These are phyloP conservation scores for Ornithoptera alexandrae DNA, from an alignment of 2,888 invertebrate species.

Conservation along the genomic window DNA sequence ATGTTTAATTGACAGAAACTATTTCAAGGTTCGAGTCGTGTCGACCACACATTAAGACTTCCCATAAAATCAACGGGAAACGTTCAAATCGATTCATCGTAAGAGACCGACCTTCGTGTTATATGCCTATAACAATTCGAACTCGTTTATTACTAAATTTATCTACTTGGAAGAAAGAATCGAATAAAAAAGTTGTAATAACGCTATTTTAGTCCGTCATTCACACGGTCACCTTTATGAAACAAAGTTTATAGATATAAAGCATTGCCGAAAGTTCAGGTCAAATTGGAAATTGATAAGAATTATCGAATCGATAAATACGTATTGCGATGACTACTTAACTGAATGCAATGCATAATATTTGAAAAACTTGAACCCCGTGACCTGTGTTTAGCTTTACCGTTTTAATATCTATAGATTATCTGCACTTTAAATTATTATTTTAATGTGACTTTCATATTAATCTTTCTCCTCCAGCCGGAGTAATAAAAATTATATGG, in stretches of 20 bases:
- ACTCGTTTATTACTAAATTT: constrained; percentile 57
- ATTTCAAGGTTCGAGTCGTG: constrained; percentile 53
- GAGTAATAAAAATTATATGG: too few species aligned
- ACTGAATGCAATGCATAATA: constrained; percentile 48
- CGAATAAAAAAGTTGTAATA: constrained; percentile 44
- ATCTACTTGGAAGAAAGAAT: constrained; percentile 53
- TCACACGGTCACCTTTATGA: constrained; percentile 35
- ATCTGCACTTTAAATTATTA: not conserved
- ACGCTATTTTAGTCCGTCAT: constrained; percentile 31
- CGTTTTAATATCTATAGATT: constrained; percentile 6
- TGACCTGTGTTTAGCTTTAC: constrained; percentile 42
- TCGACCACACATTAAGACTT: constrained; percentile 65
- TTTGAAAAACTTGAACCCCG: constrained; percentile 57
- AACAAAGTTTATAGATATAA: constrained; percentile 26
- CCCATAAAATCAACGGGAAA: constrained; percentile 68
- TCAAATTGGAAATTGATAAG: constrained; percentile 46
- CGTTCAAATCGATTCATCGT: constrained; percentile 44
- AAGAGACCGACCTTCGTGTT: constrained; percentile 56
- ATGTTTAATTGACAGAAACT: constrained; percentile 33
- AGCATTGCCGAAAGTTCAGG: constrained; percentile 33
- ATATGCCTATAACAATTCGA: constrained; percentile 59
- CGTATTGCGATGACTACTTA: constrained; percentile 45
- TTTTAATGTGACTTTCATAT: not conserved
- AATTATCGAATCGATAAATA: constrained; percentile 48
- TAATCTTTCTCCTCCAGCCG: too few species aligned